phyloP scores from a whole-genome alignment of 2,797 vertebrate genomes.

The Steatocranus sp. region DNA sequence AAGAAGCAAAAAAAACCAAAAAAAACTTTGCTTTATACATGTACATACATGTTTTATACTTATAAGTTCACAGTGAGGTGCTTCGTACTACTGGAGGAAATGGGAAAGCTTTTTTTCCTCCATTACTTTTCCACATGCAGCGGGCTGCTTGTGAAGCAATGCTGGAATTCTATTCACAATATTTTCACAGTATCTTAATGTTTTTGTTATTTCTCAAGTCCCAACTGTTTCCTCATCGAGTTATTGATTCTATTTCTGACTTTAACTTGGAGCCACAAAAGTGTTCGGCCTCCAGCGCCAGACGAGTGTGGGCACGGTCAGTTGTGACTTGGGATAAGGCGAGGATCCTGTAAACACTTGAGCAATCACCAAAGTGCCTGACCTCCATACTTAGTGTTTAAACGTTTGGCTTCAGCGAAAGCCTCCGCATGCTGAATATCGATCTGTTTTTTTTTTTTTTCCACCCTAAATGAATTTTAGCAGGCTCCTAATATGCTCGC shows the following conservation, averaged over 20 bases:
- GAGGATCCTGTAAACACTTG: slow-evolving; percentile 9
- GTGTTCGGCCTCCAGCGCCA: slow-evolving; percentile 31
- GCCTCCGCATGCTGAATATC: not conserved
- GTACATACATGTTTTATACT: not conserved
- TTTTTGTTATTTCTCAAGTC: slow-evolving; percentile 36
- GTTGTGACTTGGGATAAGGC: not conserved
- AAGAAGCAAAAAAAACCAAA: rapidly evolving
- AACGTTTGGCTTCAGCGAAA: slow-evolving; percentile 5
- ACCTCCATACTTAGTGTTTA: not conserved
- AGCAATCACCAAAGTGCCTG: not conserved
- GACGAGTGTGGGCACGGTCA: not conserved
- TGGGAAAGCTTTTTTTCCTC: not conserved
- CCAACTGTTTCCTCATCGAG: slow-evolving; percentile 39
- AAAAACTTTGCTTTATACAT: too few relatives aligned
- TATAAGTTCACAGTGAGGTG: not conserved
- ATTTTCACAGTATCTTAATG: slow-evolving; percentile 60
- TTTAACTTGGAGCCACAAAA: slow-evolving; percentile 2
- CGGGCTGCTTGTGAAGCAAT: slow-evolving; percentile 27
- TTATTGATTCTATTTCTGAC: slow-evolving; percentile 60
- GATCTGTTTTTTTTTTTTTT: not conserved
- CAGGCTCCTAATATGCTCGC: not conserved
- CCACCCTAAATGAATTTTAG: not conserved
- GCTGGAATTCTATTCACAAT: slow-evolving; percentile 70
- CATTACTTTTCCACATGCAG: not conserved
- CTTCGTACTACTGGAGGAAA: not conserved